Base-by-base conservation (phyloP, 1,140 invertebrate species). In the Caenorhabditis latens region DNA sequence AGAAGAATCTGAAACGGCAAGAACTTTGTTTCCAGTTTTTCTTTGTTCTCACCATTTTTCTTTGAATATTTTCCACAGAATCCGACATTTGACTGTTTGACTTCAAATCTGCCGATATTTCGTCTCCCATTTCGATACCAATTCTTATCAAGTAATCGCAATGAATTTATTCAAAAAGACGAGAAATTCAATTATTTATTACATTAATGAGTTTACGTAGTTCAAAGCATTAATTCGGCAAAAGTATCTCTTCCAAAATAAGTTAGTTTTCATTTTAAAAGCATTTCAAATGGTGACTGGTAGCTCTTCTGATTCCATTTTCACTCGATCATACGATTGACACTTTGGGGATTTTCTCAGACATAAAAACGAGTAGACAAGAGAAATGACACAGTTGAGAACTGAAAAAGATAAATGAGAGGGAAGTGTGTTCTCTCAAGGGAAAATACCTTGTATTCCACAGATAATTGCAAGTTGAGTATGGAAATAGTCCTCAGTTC, bases 401-500 rank as follows among this genome's bases (percentile, higher is more conserved):
- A 79, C 71, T 79, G 46, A 48, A 79, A 79, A 50, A 21, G 71
- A 79, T 24, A 79, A 79, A 79, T 79, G 50, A 11, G 16, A 14
- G 11, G 50, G 16, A 53, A 53, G 40, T 43, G 13, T 6, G 65
- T 43, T 40, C 16, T 71, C 65, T 19, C 65, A 16, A 13, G 19
- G 21, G 46, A 24, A 50, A 9, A 11, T 50, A 79, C 71, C 46
- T 79, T 79, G 71, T 13, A 79, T 79, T 53, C 71, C 71, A 50
- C 71, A 79, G 21, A 79, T 79, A n/a, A 79, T 79, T 7, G 71
- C 46, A 5, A 79, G 71, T 50, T 79, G 71, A 24, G 71, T 79
- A 42, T 79, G 71, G 40, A 79, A 79, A 14, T 79, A 79, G 71
- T 79, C 71, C 46, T 79, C 71, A 50, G 71, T 53, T 50, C 71